Base-by-base conservation (phyloP, 2,888 invertebrate genomes). In the Trichacis sp. region DNA sequence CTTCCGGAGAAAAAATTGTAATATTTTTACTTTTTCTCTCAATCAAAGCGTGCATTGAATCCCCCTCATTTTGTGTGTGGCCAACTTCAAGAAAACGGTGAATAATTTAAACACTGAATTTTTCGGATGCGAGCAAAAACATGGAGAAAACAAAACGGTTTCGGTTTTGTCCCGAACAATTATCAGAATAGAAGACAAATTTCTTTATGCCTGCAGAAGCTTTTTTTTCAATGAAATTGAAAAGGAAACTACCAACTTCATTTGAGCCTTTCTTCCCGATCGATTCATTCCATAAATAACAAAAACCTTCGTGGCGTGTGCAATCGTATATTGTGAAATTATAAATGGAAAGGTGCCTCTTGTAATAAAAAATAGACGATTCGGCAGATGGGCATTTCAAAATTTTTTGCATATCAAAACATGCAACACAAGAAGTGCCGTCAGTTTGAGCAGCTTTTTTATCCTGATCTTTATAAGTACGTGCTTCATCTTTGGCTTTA, bases 161-260 rank as follows among this genome's bases (percentile, higher is more conserved):
- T 30, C 70, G 43, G 60, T 75, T 77, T 69, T 77, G 75, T 4
- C 76, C 73, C 6, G 63, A 40, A 30, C 70, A 73, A 51, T 73
- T 77, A 52, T 76, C 75, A n/a, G 74, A 76, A 66, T 68, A 77
- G 50, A 77, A 77, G 20, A 63, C 45, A 52, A 73, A 75, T 24
- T 73, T 68, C 20, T 61, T 69, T 17, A 64, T 65, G 6, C 60
- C 63, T 53, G 68, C 30, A 17, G 42, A 47, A 43, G 50, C 56
- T 43, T 56, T 49, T 12, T 17, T 43, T n/a, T 9, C 14, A 9
- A 64, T 64, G 14, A 57, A 68, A 12, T 64, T 9, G 8, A 68
- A 30, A n/a, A 60, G 9, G n/a, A 55, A 74, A 54, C 70, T 75
- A 12, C 58, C 54, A n/a, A 75, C 68, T 57, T 74, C 70, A 38